Conservation (phyloP, 2,797 vertebrate species). For the Sebastes steindachneri region DNA sequence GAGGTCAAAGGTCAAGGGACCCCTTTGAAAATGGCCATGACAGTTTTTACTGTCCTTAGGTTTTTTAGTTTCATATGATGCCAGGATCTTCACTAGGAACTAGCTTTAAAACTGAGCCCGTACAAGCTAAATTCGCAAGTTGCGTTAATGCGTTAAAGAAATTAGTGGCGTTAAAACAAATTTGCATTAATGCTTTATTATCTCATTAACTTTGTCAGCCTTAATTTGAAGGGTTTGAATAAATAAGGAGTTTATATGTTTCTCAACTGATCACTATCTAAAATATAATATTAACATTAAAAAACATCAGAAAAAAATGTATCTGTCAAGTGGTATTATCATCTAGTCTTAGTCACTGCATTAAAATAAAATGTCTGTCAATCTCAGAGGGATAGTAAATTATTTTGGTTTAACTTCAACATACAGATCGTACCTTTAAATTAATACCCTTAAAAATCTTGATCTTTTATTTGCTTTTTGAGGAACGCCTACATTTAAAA, state of each 20-base stretch:
- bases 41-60: too few species aligned
- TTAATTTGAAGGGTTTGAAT: not conserved
- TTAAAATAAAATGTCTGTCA: not conserved
- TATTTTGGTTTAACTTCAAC: not conserved
- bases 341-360: not conserved
- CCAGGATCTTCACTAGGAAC: too few species aligned
- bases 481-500: not conserved
- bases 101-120: too few species aligned
- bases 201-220: too few species aligned
- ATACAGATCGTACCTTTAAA: not conserved
- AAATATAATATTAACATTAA: not conserved
- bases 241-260: not conserved
- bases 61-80: too few species aligned
- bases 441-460: not conserved
- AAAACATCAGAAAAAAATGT: not conserved
- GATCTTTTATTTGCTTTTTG: not conserved
- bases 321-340: not conserved
- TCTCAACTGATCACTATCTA: not conserved
- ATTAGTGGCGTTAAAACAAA: too few species aligned
- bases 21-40: too few species aligned
- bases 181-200: too few species aligned
- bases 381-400: not conserved
- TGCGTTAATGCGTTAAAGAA: too few species aligned
- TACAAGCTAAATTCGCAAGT: too few species aligned
- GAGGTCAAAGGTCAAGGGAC: fast-evolving